Percentiles rank a stretch among this genome's conserved stretches.
These are phyloP conservation scores for Mormyrops attenuatus DNA, from an alignment of 2,797 vertebrate genomes.

Conservation along the genomic window DNA sequence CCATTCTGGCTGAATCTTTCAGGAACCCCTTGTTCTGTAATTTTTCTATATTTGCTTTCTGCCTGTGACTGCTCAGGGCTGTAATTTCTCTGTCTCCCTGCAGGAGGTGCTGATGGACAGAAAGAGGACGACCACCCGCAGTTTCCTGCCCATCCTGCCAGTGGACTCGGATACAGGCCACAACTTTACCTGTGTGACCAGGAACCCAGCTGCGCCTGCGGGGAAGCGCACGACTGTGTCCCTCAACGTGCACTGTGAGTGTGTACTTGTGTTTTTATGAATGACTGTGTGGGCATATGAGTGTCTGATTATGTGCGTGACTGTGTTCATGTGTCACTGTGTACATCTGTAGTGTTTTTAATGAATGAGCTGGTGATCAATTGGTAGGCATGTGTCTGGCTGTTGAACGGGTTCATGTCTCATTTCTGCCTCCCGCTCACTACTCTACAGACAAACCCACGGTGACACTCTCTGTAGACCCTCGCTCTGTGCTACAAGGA, in stretches of 20 bases:
- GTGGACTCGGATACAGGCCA: constrained; percentile 77
- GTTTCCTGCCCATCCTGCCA: constrained; percentile 77
- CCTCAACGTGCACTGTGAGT: constrained; percentile 86
- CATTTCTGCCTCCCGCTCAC: constrained; percentile 3
- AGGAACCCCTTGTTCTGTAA: not conserved
- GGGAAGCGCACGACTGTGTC: constrained; percentile 76
- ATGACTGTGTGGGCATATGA: constrained; percentile 5
- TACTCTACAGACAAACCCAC: constrained; percentile 74
- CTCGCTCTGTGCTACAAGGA: constrained; percentile 86
- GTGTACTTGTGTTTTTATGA: not conserved
- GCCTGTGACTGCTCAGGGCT: not conserved
- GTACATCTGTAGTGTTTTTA: not conserved
- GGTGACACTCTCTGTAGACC: constrained; percentile 86
- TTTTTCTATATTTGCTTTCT: not conserved
- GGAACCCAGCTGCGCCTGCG: constrained; percentile 74
- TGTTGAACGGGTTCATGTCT: not conserved
- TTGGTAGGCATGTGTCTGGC: not conserved
- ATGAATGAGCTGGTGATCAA: not conserved
- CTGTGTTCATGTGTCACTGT: not conserved
- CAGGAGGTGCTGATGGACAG: constrained; percentile 82
- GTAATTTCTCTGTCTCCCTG: not conserved
- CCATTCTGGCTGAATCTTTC: not conserved
- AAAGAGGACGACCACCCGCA: constrained; percentile 82
- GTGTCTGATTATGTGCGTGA: not conserved
- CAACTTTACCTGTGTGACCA: constrained; percentile 78